Evolutionary conservation across 35 echinoderm and acorn worm species (phyloP).

Genomic region (Lytechinus pictus): DNA sequence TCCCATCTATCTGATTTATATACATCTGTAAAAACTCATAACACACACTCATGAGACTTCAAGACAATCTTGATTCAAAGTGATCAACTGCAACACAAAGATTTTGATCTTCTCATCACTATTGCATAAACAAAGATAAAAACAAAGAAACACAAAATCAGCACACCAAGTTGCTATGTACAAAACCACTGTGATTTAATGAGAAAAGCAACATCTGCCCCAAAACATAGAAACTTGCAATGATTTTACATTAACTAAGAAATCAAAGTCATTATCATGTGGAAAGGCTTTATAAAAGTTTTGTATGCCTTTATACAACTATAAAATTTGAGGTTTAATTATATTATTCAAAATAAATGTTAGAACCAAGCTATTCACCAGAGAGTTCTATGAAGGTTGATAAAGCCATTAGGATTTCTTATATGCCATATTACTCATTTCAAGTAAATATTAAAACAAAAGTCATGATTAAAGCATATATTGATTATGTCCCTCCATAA

Average conservation of each 20-base stretch:
- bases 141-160: neutral
- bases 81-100: neutral
- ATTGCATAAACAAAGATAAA: neutral
- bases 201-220: slow-evolving; percentile 22
- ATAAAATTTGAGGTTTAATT: neutral
- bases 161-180: slow-evolving; percentile 7
- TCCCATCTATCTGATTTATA: too few relatives aligned
- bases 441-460: neutral
- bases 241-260: neutral
- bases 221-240: neutral
- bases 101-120: neutral
- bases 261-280: neutral
- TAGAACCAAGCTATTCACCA: neutral
- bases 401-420: neutral
- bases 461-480: too few relatives aligned
- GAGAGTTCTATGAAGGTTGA: neutral
- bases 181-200: slow-evolving; percentile 44
- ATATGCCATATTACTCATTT: neutral
- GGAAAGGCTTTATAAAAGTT: neutral
- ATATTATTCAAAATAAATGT: neutral
- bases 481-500: too few relatives aligned
- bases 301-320: neutral
- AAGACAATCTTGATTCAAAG: neutral
- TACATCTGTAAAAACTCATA: too few relatives aligned
- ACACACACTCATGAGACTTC: too few relatives aligned